Evolutionary conservation across 2,113 vertebrate species (phyloP).

Genomic region (Paralichthys olivaceus): DNA sequence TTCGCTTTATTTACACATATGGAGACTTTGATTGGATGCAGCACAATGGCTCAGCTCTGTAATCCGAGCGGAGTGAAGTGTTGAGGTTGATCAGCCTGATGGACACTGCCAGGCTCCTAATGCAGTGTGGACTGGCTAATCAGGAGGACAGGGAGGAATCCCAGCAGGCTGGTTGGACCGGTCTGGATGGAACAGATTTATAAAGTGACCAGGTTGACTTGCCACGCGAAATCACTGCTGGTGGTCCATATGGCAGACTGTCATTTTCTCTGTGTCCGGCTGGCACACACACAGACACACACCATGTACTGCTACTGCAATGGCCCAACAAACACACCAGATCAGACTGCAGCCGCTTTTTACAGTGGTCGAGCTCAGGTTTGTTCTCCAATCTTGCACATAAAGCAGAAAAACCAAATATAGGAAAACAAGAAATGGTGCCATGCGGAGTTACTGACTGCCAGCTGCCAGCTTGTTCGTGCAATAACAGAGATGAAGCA

Average conservation of each 20-base stretch:
- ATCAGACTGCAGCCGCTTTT: conserved; percentile 12
- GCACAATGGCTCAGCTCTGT: conserved; percentile 14
- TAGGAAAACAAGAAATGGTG: neutral
- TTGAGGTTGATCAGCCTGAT: conserved; percentile 47
- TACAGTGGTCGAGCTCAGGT: neutral
- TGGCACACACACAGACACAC: conserved; percentile 8
- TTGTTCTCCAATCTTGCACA: neutral
- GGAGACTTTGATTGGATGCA: conserved; percentile 37
- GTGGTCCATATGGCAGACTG: conserved; percentile 72
- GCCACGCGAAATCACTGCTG: conserved; percentile 53
- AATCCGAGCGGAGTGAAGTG: conserved; percentile 24
- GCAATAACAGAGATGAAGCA: conserved; percentile 1
- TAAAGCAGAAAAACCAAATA: neutral
- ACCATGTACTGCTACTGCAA: neutral
- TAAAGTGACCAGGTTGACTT: conserved; percentile 72
- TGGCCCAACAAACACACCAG: neutral
- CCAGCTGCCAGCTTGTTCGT: conserved; percentile 6
- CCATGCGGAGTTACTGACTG: neutral
- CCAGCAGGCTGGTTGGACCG: conserved; percentile 55
- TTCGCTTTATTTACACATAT: conserved; percentile 42
- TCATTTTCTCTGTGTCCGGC: conserved; percentile 54
- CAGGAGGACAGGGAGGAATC: conserved; percentile 47
- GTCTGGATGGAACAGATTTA: conserved; percentile 63
- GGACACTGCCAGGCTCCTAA: conserved; percentile 33
- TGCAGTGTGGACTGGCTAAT: conserved; percentile 54